Evolutionary conservation across 2,797 vertebrate genomes (phyloP), one percentile per base, ranked within the genome.

Genomic region (Carduelis carduelis): DNA sequence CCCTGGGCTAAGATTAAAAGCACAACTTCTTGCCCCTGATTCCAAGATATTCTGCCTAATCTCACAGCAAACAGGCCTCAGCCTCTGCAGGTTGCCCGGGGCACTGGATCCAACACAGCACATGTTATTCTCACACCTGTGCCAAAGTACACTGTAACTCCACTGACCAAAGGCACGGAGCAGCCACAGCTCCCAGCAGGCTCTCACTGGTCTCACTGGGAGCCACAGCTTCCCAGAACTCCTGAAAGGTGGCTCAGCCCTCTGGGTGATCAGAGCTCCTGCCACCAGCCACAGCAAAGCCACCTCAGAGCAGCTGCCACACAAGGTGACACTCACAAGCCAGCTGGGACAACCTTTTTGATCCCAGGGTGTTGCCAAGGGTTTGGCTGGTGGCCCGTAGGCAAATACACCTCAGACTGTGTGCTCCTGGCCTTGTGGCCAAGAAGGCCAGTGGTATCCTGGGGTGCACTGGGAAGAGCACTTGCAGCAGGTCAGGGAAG

Each of bases 141-240:
- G 95, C 87, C 91, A 97, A 91, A 78, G 69, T 34, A 93, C 72
- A 92, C 72, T 66, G 57, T 5, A 50, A 50, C 66, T 66, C 30
- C 56, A 68, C 76, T 72, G 75, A 91, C 64, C 61, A 59, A 95
- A 89, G 68, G 41, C 44, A 77, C 39, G 0, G 0, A 89, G 86
- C 1, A 1, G 64, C 81, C 82, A 59, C 82, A 89, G 70, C 55
- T 82, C 79, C 70, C 91, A 72, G 84, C 56, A 86, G 49, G 37
- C 24, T 83, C 76, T n/a, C 47, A 56, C 61, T 63, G 79, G 91
- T 83, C 76, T n/a, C 47, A 59, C 61, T 63, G 79, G 91, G 65
- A 95, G 61, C 55, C 55, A 55, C 35, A 75, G 82, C 34, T 89
- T 56, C 57, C 68, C 71, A 82, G 81, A 71, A 89, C 37, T 76